Evolutionary conservation across 2,113 vertebrate species (phyloP), one percentile per base, ranked within the genome.

Genomic region (Lepus europaeus): DNA sequence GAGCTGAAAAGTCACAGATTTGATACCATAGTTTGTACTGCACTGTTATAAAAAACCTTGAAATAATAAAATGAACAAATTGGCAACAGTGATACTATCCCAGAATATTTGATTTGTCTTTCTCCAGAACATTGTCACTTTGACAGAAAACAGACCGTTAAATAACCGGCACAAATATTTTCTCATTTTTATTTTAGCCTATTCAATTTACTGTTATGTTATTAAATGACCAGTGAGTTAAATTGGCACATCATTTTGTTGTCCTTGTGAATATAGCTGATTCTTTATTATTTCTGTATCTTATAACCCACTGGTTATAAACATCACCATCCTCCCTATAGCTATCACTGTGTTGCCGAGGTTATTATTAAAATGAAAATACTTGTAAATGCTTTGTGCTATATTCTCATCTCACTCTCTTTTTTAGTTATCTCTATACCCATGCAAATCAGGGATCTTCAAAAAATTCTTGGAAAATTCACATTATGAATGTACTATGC

Each of bases 131-230:
- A 63, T 36, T 72, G 61, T 13, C 66, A 56, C 39, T 84, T 89
- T 82, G 73, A 92, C 33, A 61, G 78, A 96, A 92, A 59, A 87
- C n/a, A 49, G 72, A 76, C 49, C 23, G 17, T 73, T 86, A 74
- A 69, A n/a, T 79, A 83, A 91, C 61, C 33, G 2, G 16, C 16
- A 1, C 12, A 64, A 63, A 33, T 72, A 10, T 39, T 93, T 78
- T 91, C 76, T 77, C 51, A 66, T 64, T 87, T 94, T 93, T 87
- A 86, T 90, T 45, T 74, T 77, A 89, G 64, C 9, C 36, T 33
- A 83, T 29, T 80, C 83, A 86, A 87, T 68, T 70, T 93, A 86
- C 17, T 74, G 87, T 76, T 94, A 76, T 93, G 90, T 96, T 79
- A 45, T 59, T 33, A 92, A 92, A 92, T 96, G 91, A 85, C n/a